Conservation (phyloP, 2,888 invertebrate species). For the Hyppa rectilinea region DNA sequence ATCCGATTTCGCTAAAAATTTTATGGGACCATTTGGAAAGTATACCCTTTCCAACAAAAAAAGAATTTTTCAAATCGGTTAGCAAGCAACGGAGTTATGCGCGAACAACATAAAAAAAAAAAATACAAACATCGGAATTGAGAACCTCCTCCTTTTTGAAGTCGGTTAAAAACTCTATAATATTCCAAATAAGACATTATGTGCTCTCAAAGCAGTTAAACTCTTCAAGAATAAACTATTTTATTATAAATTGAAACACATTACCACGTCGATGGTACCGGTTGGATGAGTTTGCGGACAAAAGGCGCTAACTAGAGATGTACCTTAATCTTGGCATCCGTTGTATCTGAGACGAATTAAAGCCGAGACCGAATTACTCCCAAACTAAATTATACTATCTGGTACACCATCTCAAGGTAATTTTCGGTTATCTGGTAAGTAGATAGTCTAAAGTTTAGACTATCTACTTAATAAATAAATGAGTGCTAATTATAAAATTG, state of each 20-base stretch:
- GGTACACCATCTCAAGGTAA: not conserved
- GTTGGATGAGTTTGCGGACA: slow-evolving; percentile 52
- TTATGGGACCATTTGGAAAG: too few relatives aligned
- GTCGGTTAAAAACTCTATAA: too few relatives aligned
- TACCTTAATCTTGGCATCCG: not conserved
- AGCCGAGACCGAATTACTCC: slow-evolving; percentile 20
- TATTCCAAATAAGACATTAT: not conserved
- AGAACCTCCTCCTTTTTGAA: too few relatives aligned
- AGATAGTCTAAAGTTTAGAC: not conserved
- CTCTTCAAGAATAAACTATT: slow-evolving; percentile 40
- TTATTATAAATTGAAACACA: slow-evolving; percentile 50
- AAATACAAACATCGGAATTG: too few relatives aligned
- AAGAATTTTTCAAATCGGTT: too few relatives aligned
- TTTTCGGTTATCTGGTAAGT: not conserved
- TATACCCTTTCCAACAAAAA: too few relatives aligned
- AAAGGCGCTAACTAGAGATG: slow-evolving; percentile 57
- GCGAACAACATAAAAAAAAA: too few relatives aligned
- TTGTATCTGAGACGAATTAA: not conserved
- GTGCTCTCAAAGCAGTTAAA: slow-evolving; percentile 21
- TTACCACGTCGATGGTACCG: slow-evolving; percentile 45
- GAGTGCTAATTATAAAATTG: too few relatives aligned
- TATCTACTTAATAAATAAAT: too few relatives aligned
- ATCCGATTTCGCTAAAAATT: too few relatives aligned
- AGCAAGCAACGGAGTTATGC: too few relatives aligned
- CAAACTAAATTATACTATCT: not conserved